Evolutionary conservation across 2,113 vertebrate genomes (phyloP).

Genomic region (Strigops habroptila): DNA sequence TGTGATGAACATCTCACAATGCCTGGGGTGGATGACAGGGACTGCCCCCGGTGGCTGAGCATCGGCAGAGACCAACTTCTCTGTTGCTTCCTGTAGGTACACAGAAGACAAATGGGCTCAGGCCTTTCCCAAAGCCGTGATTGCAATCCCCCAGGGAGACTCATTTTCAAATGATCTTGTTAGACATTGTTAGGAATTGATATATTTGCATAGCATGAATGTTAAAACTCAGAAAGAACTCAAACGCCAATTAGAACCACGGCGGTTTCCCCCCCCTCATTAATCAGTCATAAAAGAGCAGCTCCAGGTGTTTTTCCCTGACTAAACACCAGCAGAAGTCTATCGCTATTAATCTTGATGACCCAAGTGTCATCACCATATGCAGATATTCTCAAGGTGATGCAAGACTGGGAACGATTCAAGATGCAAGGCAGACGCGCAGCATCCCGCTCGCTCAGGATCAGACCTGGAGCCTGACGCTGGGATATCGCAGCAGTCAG

Average conservation of each 20-base stretch:
- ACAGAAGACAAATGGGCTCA: not conserved
- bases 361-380: not conserved
- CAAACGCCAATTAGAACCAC: slow-evolving; percentile 49
- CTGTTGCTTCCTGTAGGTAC: not conserved
- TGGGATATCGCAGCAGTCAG: not conserved
- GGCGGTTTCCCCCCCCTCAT: not conserved
- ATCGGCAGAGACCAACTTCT: not conserved
- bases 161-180: slow-evolving; percentile 68
- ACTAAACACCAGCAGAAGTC: not conserved
- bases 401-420: rapidly evolving
- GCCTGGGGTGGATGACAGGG: rapidly evolving
- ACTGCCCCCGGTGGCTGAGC: rapidly evolving
- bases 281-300: slow-evolving; percentile 62
- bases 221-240: slow-evolving; percentile 61
- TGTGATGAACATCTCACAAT: rapidly evolving
- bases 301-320: slow-evolving; percentile 57
- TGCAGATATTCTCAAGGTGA: not conserved
- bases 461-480: rapidly evolving
- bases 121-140: not conserved
- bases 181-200: slow-evolving; percentile 66
- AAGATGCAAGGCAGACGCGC: rapidly evolving
- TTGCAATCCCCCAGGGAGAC: slow-evolving; percentile 38
- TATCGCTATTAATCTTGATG: slow-evolving; percentile 11
- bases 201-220: slow-evolving; percentile 67
- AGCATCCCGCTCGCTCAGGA: rapidly evolving